Base-by-base conservation (phyloP, 2,797 vertebrate genomes). In the Ibycter americanus region DNA sequence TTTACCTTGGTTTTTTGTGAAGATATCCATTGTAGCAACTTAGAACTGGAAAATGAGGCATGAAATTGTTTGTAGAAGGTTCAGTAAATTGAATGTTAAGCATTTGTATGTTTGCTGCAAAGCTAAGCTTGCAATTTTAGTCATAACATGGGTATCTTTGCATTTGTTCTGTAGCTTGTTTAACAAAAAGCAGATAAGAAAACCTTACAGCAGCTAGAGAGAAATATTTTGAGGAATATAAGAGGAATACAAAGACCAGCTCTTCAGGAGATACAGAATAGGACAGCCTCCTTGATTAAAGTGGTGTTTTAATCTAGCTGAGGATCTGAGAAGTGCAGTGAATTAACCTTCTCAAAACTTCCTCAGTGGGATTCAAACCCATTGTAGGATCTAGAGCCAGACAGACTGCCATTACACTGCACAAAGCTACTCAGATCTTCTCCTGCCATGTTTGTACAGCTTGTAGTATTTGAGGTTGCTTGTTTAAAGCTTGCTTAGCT, bases 31-130 rank as follows among this genome's bases (percentile, higher is more conserved):
- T 98, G 97, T 98, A 97, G 74, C 83, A 76, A 95, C 85, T 87
- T 90, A 91, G 44, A 88, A 58, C 90, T 94, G 89, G 97, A 97
- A 98, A 97, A 97, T 93, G 96, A 97, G 90, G 96, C 97, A 96
- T 98, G 97, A 98, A 98, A 98, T 98, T 97, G 96, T 97, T 97
- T 97, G 96, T 95, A 95, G 94, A 96, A 87, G 87, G 93, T 93
- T 96, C 93, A 49, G 91, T 88, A 96, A 94, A 95, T 93, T 94
- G 90, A 95, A 98, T 97, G 83, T 87, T 96, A 96, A 96, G 40
- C 83, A 90, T 95, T 95, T 93, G 58, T 94, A 63, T 89, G 51
- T 89, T 94, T 91, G 77, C 68, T 93, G 59, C 34, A 76, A 94
- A 95, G 58, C 71, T 87, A 85, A 95, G 56, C 86, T 90, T 95